These are phyloP conservation scores for Aratinga solstitialis DNA, from an alignment of 2,797 vertebrate genomes.

Conservation along the genomic window DNA sequence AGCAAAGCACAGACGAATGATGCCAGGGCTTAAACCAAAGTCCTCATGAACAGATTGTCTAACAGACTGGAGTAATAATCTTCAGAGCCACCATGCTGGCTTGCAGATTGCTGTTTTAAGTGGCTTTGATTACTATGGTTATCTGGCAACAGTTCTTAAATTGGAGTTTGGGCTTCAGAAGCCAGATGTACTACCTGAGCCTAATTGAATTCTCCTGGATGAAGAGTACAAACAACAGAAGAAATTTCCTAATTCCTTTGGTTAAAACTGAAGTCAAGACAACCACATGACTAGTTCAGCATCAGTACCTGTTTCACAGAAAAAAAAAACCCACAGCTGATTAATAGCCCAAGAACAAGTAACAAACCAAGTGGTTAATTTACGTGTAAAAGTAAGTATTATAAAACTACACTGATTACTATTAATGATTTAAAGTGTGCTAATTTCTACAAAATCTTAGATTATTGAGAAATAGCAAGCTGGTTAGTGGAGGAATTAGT, in stretches of 20 bases:
- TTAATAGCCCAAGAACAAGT: background rate
- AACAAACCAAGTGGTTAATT: background rate
- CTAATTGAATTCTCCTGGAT: conserved; percentile 29
- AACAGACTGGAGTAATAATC: conserved; percentile 70
- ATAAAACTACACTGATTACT: background rate
- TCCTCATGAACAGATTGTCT: conserved; percentile 67
- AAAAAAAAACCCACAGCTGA: background rate
- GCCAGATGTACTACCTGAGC: conserved; percentile 12
- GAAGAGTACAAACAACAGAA: background rate
- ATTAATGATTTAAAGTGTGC: background rate
- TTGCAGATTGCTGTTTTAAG: conserved; percentile 70
- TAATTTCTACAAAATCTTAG: background rate
- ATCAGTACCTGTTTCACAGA: background rate
- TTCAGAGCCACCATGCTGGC: conserved; percentile 64
- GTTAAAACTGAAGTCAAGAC: background rate
- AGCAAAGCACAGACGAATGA: conserved; percentile 56
- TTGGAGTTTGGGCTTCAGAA: conserved; percentile 29
- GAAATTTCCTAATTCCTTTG: background rate
- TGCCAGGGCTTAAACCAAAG: conserved; percentile 53
- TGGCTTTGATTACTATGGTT: conserved; percentile 64
- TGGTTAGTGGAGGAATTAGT: background rate
- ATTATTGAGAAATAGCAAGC: background rate
- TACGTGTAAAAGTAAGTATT: background rate
- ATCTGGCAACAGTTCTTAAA: conserved; percentile 61
- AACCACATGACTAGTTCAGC: background rate